These are phyloP conservation scores for Rhabdophis nuchalis DNA, from an alignment of 2,797 vertebrate species.

Conservation along the genomic window DNA sequence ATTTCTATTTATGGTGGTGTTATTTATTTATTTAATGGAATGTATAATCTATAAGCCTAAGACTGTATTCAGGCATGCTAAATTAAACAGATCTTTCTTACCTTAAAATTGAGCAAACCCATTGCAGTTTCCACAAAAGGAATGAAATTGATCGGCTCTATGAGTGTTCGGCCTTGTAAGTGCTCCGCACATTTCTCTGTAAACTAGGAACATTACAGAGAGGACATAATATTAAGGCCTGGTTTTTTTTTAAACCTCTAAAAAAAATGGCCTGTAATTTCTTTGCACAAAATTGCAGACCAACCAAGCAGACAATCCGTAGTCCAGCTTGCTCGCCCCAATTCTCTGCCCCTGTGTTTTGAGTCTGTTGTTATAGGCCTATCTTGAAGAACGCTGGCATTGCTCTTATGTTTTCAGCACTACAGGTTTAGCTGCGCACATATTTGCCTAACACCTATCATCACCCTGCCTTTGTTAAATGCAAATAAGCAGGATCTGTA, in stretches of 20 bases:
- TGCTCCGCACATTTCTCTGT: constrained; percentile 89
- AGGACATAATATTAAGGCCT: no score
- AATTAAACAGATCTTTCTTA: constrained; percentile 72
- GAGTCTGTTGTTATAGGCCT: constrained; percentile 42
- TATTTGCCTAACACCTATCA: constrained; percentile 57
- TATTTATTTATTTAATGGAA: neutral
- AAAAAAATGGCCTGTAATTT: constrained; percentile 1
- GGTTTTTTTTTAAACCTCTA: neutral
- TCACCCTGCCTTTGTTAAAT: constrained; percentile 52
- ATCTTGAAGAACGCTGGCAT: constrained; percentile 29
- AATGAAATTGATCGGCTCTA: constrained; percentile 90
- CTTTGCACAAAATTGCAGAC: constrained; percentile 56
- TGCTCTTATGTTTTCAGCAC: constrained; percentile 48
- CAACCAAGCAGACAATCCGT: constrained; percentile 5
- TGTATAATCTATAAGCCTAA: constrained; percentile 5
- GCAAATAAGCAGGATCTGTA: constrained; percentile 59
- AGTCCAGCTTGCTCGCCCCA: constrained; percentile 14
- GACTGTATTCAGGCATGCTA: constrained; percentile 47
- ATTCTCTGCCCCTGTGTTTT: constrained; percentile 37
- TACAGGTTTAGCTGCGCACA: constrained; percentile 50
- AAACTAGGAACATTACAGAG: constrained; percentile 79
- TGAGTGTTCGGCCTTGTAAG: constrained; percentile 87
- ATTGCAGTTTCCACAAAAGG: constrained; percentile 98
- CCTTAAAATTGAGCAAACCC: constrained; percentile 98
- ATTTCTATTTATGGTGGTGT: constrained; percentile 11